Percentiles rank a stretch among this genome's conserved stretches.
phyloP scores from a whole-genome alignment of 2,797 vertebrate species.

The Decapterus maruadsi region DNA sequence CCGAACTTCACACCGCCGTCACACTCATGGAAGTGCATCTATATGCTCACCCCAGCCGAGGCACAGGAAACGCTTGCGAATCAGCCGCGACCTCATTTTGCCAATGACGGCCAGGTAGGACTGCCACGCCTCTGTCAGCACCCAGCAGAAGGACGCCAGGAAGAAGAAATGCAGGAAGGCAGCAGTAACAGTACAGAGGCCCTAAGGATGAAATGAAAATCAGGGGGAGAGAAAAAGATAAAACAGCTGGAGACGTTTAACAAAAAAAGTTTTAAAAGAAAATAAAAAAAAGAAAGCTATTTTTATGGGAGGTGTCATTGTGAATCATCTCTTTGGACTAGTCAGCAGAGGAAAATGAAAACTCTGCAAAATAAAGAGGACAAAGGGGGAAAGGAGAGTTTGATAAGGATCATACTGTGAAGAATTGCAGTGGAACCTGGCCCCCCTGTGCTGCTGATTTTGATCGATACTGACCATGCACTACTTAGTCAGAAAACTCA shows the following conservation, averaged over 20 bases:
- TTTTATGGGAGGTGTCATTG: conserved; percentile 24
- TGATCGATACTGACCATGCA: conserved; percentile 55
- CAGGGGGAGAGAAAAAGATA: not conserved
- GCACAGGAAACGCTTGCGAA: conserved; percentile 98
- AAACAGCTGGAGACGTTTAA: not conserved
- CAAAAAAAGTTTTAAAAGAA: not conserved
- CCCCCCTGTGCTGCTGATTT: conserved; percentile 6
- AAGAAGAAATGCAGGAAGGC: conserved; percentile 99
- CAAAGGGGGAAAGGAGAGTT: conserved; percentile 32
- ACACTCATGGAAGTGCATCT: not conserved
- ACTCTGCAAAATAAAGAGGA: conserved; percentile 33
- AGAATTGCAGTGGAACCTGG: conserved; percentile 17
- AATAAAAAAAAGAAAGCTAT: not conserved
- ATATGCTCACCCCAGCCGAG: conserved; percentile 95
- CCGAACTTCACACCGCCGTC: not conserved
- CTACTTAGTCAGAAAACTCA: conserved; percentile 52
- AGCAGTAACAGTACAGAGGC: conserved; percentile 95
- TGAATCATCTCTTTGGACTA: conserved; percentile 32
- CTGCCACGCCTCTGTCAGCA: conserved; percentile 99
- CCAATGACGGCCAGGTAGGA: conserved; percentile 98
- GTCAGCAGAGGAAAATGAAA: conserved; percentile 45
- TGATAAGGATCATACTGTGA: conserved; percentile 33
- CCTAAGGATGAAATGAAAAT: conserved; percentile 79
- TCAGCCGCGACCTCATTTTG: conserved; percentile 96
- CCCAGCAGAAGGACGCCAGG: conserved; percentile 99